These are phyloP conservation scores for Bovichtus diacanthus DNA, from an alignment of 2,797 vertebrate species.

Conservation along the genomic window DNA sequence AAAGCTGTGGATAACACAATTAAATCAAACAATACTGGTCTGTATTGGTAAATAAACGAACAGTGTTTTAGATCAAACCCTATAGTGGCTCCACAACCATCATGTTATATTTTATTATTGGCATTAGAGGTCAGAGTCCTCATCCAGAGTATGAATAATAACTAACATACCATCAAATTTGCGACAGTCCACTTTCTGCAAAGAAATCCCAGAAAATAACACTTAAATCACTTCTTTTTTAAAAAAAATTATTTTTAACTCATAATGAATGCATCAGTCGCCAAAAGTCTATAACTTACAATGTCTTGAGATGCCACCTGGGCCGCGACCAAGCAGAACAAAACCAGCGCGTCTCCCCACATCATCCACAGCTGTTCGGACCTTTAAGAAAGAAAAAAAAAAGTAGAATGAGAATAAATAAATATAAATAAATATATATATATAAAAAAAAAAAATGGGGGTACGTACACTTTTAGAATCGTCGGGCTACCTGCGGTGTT, in stretches of 20 bases:
- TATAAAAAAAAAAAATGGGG: no score
- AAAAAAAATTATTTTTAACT: background rate
- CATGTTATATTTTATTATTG: background rate
- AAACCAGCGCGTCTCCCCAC: constrained; percentile 19
- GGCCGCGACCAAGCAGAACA: background rate
- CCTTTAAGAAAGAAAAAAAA: background rate
- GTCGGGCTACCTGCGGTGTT: rapidly evolving
- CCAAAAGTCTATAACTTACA: constrained; percentile 57
- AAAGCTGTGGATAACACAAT: background rate
- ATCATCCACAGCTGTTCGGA: constrained; percentile 20
- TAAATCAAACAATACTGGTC: background rate
- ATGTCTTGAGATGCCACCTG: constrained; percentile 34
- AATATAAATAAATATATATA: background rate
- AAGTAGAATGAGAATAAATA: background rate
- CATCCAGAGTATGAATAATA: background rate
- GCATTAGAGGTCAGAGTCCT: background rate
- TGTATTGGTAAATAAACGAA: background rate
- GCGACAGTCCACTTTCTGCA: constrained; percentile 35
- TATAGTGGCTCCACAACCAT: background rate
- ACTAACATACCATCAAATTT: background rate
- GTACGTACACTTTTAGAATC: background rate
- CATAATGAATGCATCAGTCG: rapidly evolving
- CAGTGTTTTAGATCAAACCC: background rate
- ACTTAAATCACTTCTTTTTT: background rate
- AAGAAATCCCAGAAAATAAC: constrained; percentile 4